Evolutionary conservation across 2,888 invertebrate species (phyloP), one percentile per base, ranked within the genome.

Genomic region (Iphiclides podalirius): DNA sequence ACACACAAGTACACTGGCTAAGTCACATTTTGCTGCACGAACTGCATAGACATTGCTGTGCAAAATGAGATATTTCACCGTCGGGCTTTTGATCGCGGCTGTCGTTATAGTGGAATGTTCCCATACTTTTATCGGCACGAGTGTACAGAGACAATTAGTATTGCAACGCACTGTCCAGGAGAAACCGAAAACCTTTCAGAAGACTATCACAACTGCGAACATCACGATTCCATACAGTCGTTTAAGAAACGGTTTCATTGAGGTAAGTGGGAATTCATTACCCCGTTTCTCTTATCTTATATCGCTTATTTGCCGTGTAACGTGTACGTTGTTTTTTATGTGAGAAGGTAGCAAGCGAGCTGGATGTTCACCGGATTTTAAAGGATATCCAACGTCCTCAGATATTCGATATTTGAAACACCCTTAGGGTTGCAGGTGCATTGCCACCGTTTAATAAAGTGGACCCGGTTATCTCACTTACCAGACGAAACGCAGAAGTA

Each of bases 71-170:
- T 48, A 63, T 0, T 60, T 53, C 20, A 47, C 58, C 4, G 7
- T 64, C 1, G 35, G 57, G 0, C 58, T 68, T 34, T 23, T 74
- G 13, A 44, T 76, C 0, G 63, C 66, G 0, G 55, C 52, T 0
- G 45, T 75, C 3, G 69, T 69, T 0, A 46, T 67, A 4, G 75
- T 72, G 1, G 68, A 81, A 43, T 71, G 81, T 58, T 52, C 55
- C 0, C 75, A 81, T 44, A 70, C 71, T 0, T 83, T 84, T 38
- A 14, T 79, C 23, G 84, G 84, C 0, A 78, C 79, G 0, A 83
- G 60, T 52, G 69, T 80, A 0, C 15, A 48, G 1, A 62, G 75
- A n/a, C 67, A 68, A 0, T 1, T 71, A 40, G 61, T 77, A 0
- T 73, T 67, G 26, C 75, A 78, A 13, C 59, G 63, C 1, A 53